Base-by-base conservation (phyloP, 2,797 vertebrate genomes). In the Sebastes ruberrimus region DNA sequence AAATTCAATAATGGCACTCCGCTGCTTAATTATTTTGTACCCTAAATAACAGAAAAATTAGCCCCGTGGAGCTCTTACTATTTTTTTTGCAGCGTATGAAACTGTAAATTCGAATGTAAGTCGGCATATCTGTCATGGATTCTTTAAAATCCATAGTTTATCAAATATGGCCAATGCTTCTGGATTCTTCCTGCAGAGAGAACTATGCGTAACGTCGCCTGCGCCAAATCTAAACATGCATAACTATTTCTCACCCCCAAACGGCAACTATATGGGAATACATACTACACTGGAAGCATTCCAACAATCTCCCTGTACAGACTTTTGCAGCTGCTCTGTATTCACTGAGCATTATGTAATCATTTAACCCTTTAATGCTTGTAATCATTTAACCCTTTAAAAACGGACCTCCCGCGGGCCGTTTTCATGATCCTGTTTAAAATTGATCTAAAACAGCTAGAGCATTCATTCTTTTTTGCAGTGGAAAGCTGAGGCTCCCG, bases 1-100 rank as follows among this genome's bases (percentile, higher is more conserved):
- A 86, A 88, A 91, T 89, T 87, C 64, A 92, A 89, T 89, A 88
- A 90, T 72, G 79, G 49, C 49, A 38, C 75, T 79, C 46, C 23
- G 46, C 7, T 64, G 53, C 87, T 88, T 89, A 84, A 91, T 91
- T 89, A 82, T 78, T 85, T 87, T 85, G 60, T 14, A 76, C 57
- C 35, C 46, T 83, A 76, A 86, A 87, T 89, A 84, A 88, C 35
- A 35, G 78, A 65, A 27, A 69, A 90, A 85, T 86, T 71, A 80
- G 59, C 67, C 46, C 68, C 30, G 10, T 9, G 13, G 22, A 11
- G 33, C n/a, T 46, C 35, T 70, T 30, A 42, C 6, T 46, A 28
- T 63, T 71, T 71, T 71, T 71, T 28, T 76, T 61, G 53, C 35
- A 13, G 63, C 2, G 27, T 10, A 20, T 52, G 61, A 74, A 87